phyloP scores from a whole-genome alignment of 2,888 invertebrate genomes.

The Conistra vaccinii region DNA sequence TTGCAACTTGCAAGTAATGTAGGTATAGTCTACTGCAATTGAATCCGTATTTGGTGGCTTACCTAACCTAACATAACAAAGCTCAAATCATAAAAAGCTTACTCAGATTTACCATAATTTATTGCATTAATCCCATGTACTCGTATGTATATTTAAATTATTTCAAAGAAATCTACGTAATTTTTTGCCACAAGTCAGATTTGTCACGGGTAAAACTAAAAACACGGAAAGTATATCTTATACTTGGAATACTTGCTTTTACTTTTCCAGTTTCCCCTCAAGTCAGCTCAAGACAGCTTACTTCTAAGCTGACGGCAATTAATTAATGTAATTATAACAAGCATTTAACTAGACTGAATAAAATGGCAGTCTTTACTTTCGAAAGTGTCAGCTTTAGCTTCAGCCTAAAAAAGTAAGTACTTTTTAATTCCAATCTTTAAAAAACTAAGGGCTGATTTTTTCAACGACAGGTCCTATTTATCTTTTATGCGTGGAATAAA shows the following conservation, averaged over 20 bases:
- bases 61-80: too few relatives aligned
- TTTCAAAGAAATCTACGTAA: constrained; percentile 21
- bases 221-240: constrained; percentile 18
- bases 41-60: constrained; percentile 13
- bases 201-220: constrained; percentile 42
- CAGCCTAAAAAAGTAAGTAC: constrained; percentile 15
- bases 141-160: constrained; percentile 13
- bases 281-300: constrained; percentile 9
- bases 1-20: not conserved
- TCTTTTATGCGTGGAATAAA: not conserved
- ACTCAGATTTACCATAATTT: constrained; percentile 17
- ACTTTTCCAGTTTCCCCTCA: constrained; percentile 36
- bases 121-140: constrained; percentile 27
- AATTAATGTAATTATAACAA: constrained; percentile 21
- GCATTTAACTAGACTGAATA: not conserved
- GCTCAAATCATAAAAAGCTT: not conserved
- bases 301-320: constrained; percentile 9
- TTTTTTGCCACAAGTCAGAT: not conserved
- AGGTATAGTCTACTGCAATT: not conserved
- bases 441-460: not conserved
- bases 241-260: constrained; percentile 30
- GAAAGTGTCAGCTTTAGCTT: constrained; percentile 17
- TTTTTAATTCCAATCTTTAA: constrained; percentile 10
- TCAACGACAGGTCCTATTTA: not conserved
- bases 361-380: constrained; percentile 11